Evolutionary conservation across 2,797 vertebrate genomes (phyloP).

Genomic region (Corythornis leucogaster): DNA sequence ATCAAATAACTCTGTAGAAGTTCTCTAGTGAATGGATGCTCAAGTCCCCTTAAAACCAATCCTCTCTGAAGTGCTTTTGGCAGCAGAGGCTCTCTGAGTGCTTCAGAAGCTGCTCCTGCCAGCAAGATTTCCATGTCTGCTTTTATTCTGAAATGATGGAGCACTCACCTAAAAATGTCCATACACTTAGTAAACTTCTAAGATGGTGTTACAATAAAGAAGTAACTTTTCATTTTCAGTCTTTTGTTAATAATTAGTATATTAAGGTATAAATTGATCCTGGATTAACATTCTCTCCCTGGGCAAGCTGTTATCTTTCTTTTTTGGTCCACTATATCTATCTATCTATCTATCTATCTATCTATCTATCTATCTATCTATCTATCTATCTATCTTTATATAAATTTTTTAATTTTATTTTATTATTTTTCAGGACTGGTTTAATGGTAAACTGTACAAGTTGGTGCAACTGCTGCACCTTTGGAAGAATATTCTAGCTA

Average conservation of each 20-base stretch:
- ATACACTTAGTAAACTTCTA: background rate
- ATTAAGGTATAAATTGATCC: background rate
- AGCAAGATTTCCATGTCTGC: background rate
- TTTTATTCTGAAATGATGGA: background rate
- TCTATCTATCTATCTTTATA: no score
- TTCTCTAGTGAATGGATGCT: background rate
- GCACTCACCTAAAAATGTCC: background rate
- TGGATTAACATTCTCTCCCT: fast-evolving
- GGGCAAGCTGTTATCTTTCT: background rate
- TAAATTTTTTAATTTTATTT: no score
- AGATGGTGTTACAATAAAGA: background rate
- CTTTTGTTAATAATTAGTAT: background rate
- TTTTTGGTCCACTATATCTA: background rate
- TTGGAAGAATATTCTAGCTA: background rate
- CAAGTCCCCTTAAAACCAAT: background rate
- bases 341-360: no score
- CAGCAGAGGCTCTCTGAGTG: background rate
- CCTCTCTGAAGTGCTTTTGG: background rate
- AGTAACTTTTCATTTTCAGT: background rate
- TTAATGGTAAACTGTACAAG: background rate
- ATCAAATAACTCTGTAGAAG: background rate
- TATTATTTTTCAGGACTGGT: background rate
- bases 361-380: no score
- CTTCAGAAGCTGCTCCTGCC: background rate
- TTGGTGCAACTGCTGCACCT: background rate